Percentiles rank a stretch among this genome's conserved stretches.
phyloP scores from a whole-genome alignment of 2,888 invertebrate genomes.

The Nowickia ferox region DNA sequence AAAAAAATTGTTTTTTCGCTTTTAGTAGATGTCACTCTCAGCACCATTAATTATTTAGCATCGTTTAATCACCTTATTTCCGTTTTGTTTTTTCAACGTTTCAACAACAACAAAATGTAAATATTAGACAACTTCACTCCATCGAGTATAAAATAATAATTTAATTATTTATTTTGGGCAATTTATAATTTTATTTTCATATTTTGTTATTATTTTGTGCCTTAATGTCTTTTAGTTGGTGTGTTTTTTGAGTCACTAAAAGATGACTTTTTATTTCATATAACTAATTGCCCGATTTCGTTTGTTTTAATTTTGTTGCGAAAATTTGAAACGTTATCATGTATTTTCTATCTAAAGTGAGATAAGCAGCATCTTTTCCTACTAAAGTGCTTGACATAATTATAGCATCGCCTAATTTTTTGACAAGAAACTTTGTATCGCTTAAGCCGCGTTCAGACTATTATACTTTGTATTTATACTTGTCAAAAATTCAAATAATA shows the following conservation, averaged over 20 bases:
- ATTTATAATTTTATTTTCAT: slow-evolving; percentile 22
- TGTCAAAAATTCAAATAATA: no score
- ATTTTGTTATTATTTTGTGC: slow-evolving; percentile 28
- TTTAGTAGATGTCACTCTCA: not conserved
- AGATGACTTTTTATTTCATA: slow-evolving; percentile 22
- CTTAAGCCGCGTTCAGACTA: no score
- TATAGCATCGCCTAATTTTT: no score
- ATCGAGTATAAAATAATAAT: slow-evolving; percentile 36
- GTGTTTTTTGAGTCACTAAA: slow-evolving; percentile 46
- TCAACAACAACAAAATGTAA: not conserved
- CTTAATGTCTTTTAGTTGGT: slow-evolving; percentile 35
- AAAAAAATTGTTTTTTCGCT: not conserved
- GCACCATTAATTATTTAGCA: slow-evolving; percentile 20
- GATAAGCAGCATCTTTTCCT: slow-evolving; percentile 65
- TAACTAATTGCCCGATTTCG: slow-evolving; percentile 17
- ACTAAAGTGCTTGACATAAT: no score
- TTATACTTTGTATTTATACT: no score
- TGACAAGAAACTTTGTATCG: no score
- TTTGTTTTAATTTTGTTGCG: slow-evolving; percentile 34
- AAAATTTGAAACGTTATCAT: slow-evolving; percentile 52
- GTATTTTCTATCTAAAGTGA: slow-evolving; percentile 53
- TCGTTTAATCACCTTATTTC: slow-evolving; percentile 22
- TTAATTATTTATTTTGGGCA: slow-evolving; percentile 47
- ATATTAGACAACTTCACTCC: slow-evolving; percentile 48
- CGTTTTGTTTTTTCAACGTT: not conserved